Evolutionary conservation across 1,140 invertebrate species (phyloP).

Genomic region (Hypsibius dujardini): DNA sequence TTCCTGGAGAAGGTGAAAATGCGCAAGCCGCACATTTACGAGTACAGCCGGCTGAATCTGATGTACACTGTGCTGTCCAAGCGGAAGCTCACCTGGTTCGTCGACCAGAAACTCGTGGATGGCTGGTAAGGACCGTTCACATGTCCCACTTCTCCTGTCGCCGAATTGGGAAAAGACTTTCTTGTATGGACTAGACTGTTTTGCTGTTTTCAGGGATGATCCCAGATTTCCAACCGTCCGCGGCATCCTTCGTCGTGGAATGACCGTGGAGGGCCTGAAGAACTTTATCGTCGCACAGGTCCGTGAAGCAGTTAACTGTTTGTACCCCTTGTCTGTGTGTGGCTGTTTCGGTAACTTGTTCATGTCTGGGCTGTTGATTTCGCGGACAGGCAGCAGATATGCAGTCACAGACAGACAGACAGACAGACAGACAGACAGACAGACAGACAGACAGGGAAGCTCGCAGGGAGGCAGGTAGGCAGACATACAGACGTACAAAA

Average conservation of each 20-base stretch:
- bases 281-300: constrained; percentile 94
- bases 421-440: no score
- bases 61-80: constrained; percentile 94
- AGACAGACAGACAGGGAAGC: no score
- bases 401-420: no score
- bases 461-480: no score
- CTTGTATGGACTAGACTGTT: neutral
- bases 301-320: constrained; percentile 18
- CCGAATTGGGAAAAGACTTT: neutral
- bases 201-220: constrained; percentile 68
- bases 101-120: constrained; percentile 77
- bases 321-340: neutral
- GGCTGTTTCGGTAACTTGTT: neutral
- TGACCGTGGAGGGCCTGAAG: constrained; percentile 89
- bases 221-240: constrained; percentile 94
- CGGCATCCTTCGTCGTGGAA: constrained; percentile 77
- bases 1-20: constrained; percentile 67
- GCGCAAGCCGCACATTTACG: constrained; percentile 80
- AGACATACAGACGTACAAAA: no score
- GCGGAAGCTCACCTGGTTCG: constrained; percentile 92
- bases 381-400: neutral
- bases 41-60: constrained; percentile 86
- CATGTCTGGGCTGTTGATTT: neutral
- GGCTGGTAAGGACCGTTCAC: constrained; percentile 53
- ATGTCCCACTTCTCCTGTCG: neutral